Evolutionary conservation across 1,140 invertebrate species (phyloP).

Genomic region (Halictus rubicundus): DNA sequence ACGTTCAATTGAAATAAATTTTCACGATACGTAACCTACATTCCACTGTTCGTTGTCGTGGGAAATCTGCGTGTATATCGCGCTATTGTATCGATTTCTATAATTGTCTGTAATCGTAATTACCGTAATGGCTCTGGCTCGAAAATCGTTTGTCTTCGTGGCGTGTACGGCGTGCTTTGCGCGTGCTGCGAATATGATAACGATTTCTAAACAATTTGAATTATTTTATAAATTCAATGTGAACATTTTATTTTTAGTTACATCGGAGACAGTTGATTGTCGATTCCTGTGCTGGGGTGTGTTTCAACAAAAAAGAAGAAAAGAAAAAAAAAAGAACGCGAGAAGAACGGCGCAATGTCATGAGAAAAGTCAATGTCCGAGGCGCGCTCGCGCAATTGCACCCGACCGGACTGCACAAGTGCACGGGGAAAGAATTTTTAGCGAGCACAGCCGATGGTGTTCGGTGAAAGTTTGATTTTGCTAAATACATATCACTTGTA

Average conservation of each 20-base stretch:
- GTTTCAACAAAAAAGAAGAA: not conserved
- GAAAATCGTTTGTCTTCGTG: not conserved
- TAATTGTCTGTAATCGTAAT: not conserved
- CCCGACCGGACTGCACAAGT: constrained; percentile 26
- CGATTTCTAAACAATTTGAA: no score
- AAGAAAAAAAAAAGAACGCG: not conserved
- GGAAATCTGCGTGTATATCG: not conserved
- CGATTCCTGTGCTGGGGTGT: not conserved
- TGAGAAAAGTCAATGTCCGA: constrained; percentile 45
- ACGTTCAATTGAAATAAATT: no score
- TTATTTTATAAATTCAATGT: no score
- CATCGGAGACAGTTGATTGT: not conserved
- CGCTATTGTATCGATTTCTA: not conserved
- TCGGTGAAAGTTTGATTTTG: constrained; percentile 66
- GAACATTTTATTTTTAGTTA: no score
- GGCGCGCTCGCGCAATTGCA: constrained; percentile 37
- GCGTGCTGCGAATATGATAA: no score
- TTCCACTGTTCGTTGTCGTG: not conserved
- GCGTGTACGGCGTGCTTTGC: no score
- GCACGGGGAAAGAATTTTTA: constrained; percentile 31
- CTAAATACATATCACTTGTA: constrained; percentile 10
- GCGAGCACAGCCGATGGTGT: constrained; percentile 57
- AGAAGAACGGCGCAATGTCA: constrained; percentile 24
- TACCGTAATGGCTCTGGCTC: not conserved
- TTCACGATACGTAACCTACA: not conserved